A percentile compares a stretch with the other conserved stretches of the same genome.
These are phyloP conservation scores for Spatula clypeata DNA, from an alignment of 2,797 vertebrate species.

Conservation along the genomic window DNA sequence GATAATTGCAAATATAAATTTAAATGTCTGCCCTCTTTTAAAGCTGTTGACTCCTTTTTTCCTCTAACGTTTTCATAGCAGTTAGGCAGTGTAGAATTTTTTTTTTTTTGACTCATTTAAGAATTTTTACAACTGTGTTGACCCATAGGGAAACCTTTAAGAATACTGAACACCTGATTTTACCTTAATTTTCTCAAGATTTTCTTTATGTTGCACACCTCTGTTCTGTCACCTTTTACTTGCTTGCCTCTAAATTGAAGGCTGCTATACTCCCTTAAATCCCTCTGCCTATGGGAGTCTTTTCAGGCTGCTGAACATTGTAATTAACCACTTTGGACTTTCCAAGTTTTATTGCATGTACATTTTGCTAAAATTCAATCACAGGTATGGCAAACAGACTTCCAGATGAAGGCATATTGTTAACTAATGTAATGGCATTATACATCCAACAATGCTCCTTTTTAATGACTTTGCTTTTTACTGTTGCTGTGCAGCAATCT, in stretches of 20 bases:
- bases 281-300: background rate
- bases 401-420: background rate
- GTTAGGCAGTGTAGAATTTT: background rate
- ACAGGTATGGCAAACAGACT: background rate
- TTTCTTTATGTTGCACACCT: background rate
- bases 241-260: background rate
- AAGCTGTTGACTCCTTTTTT: constrained; percentile 13
- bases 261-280: background rate
- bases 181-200: background rate
- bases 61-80: constrained; percentile 4
- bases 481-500: constrained; percentile 10
- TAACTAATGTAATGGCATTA: background rate
- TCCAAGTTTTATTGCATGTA: background rate
- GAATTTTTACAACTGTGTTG: background rate
- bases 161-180: constrained; percentile 3
- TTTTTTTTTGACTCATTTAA: background rate
- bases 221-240: constrained; percentile 8
- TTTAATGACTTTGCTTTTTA: background rate
- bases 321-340: constrained; percentile 48
- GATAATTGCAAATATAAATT: constrained; percentile 17
- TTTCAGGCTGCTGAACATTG: constrained; percentile 17
- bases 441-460: background rate
- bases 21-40: background rate
- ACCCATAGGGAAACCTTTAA: background rate
- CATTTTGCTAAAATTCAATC: background rate